A percentile compares a stretch with the other conserved stretches of the same genome.
Conservation (phyloP, 2,888 invertebrate genomes). For the Trichogramma dendrolimi region DNA sequence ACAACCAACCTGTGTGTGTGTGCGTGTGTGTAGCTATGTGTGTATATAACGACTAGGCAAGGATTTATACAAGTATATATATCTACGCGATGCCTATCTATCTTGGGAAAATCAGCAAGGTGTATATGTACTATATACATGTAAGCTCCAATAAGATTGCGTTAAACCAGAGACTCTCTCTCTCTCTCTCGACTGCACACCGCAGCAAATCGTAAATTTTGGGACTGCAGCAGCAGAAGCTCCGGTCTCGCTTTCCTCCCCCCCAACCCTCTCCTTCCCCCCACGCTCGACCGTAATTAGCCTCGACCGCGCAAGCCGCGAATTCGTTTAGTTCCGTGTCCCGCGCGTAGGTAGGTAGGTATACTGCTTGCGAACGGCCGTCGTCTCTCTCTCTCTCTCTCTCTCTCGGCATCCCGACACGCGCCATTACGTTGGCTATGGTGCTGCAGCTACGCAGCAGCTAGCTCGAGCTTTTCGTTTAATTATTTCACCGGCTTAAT, state of each 20-base stretch:
- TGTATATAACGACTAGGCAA: neutral
- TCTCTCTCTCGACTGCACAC: too few relatives aligned
- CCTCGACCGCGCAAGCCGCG: slow-evolving; percentile 25
- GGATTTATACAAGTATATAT: too few relatives aligned
- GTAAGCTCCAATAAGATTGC: slow-evolving; percentile 12
- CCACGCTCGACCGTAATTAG: slow-evolving; percentile 19
- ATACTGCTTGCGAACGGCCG: too few relatives aligned
- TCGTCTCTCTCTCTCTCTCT: too few relatives aligned
- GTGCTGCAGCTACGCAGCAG: too few relatives aligned
- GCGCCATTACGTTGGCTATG: neutral
- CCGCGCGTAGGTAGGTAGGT: too few relatives aligned
- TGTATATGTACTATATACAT: neutral
- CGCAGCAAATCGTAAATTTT: slow-evolving; percentile 18
- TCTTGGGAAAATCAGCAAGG: too few relatives aligned
- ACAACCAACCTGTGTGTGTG: neutral
- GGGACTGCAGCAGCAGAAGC: slow-evolving; percentile 4
- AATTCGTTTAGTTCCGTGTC: slow-evolving; percentile 7
- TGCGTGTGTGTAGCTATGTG: neutral
- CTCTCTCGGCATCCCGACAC: neutral
- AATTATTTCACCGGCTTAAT: slow-evolving; percentile 21
- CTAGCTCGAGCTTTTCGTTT: slow-evolving; percentile 15
- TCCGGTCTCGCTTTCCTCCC: slow-evolving; percentile 1
- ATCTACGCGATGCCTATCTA: too few relatives aligned
- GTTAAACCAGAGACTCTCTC: neutral
- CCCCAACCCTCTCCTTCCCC: too few relatives aligned